Evolutionary conservation across 2,888 invertebrate species (phyloP), one percentile per base, ranked within the genome.

Genomic region (Biston stratarius): DNA sequence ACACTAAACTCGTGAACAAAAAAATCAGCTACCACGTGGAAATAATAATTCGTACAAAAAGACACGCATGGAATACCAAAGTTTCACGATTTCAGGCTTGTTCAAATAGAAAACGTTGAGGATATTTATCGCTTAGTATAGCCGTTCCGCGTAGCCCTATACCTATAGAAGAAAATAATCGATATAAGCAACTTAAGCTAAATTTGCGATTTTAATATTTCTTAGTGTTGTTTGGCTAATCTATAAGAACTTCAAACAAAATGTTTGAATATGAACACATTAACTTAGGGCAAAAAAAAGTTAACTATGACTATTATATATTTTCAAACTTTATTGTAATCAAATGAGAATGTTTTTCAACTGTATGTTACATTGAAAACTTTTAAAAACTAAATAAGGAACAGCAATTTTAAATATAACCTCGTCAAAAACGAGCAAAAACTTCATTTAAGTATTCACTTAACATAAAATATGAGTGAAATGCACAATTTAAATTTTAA

Each of bases 351-450:
- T 14, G 14, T 38, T 33, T 53, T 53, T 38, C 38, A 53, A 38
- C 15, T 53, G 15, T 53, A 55, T 24, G 55, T 33, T 42, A 55
- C 55, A 44, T 53, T 6, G 53, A 53, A 53, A 40, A 53, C 15
- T 36, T 51, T 9, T 53, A 53, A 53, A 40, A 15, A 53, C 8
- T 7, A 34, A 5, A 14, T 10, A 53, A 24, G 24, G 24, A 24
- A 11, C 24, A 48, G 5, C 24, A 47, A 47, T 24, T 24, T 55
- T 15, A n/a, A n/a, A 55, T 40, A 55, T 15, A 55, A 55, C 24
- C 24, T 42, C 42, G 42, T 40, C 33, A 42, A 55, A 55, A 42
- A 24, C 55, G 42, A 55, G 40, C 42, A 42, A 42, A 55, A 55
- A 55, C 9, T 40, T n/a, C n/a, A 53, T 40, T n/a, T 42, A 53